Evolutionary conservation across 2,113 vertebrate species (phyloP).

Genomic region (Buteo buteo): DNA sequence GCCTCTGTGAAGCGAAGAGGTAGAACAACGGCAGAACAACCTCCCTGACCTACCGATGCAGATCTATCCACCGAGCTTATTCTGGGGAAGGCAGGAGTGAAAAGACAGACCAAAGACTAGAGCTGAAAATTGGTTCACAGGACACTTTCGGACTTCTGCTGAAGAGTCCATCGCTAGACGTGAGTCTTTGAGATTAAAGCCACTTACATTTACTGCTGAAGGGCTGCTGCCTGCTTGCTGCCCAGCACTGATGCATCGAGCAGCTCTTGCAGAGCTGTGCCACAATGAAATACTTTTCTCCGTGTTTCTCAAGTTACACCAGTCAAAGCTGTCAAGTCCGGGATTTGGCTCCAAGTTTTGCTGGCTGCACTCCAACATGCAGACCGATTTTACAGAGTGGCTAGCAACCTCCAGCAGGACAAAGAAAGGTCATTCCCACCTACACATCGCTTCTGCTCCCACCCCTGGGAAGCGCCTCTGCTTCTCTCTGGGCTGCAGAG

Average conservation of each 20-base stretch:
- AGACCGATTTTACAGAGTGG: not conserved
- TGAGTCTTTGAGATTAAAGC: not conserved
- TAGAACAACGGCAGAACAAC: not conserved
- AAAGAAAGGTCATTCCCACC: not conserved
- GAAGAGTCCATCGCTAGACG: not conserved
- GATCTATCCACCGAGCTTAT: not conserved
- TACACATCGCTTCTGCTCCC: not conserved
- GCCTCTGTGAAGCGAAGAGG: not conserved
- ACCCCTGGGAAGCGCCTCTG: not conserved
- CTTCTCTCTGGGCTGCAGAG: not conserved
- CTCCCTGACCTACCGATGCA: not conserved
- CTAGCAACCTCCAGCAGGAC: not conserved
- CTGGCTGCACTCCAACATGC: not conserved
- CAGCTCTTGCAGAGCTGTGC: not conserved
- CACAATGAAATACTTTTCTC: not conserved
- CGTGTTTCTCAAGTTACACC: not conserved
- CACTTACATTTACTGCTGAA: not conserved
- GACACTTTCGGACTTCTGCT: not conserved
- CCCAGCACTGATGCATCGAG: not conserved
- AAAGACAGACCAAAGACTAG: not conserved
- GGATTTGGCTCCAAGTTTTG: not conserved
- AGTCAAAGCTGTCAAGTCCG: not conserved
- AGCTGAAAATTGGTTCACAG: accelerated
- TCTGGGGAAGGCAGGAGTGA: not conserved
- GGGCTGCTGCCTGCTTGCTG: not conserved